Percentiles rank a stretch among this genome's conserved stretches.
These are phyloP conservation scores for Orbicella faveolata DNA, from an alignment of 64 coral and sea anemone genomes.

Conservation along the genomic window DNA sequence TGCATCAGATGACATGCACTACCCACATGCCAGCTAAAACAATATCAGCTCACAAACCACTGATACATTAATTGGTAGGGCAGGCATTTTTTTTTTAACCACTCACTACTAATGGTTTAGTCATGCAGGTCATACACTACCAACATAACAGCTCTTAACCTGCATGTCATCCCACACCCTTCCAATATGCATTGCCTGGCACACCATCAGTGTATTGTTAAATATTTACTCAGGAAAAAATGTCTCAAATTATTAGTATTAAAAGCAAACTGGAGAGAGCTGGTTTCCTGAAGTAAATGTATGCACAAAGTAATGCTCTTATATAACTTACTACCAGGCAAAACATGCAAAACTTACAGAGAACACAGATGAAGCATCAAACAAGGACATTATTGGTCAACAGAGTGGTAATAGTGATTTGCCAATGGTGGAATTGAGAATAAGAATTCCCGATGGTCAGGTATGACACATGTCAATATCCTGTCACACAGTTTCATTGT, in stretches of 20 bases:
- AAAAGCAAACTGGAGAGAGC: background rate
- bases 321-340: slow-evolving; percentile 8
- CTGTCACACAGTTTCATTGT: background rate
- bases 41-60: no score
- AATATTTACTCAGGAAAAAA: no score
- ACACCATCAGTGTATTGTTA: no score
- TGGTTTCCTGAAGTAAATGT: background rate
- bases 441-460: slow-evolving; percentile 90
- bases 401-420: background rate
- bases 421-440: slow-evolving; percentile 57
- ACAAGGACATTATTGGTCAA: slow-evolving; percentile 1
- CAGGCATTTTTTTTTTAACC: no score
- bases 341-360: slow-evolving; percentile 70
- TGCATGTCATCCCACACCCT: background rate
- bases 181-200: no score
- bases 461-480: slow-evolving; percentile 14
- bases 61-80: no score
- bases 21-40: no score
- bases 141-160: no score
- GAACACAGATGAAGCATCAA: slow-evolving; percentile 11
- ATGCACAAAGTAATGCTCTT: background rate
- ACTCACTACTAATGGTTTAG: no score
- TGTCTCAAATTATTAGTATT: background rate
- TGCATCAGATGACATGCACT: no score
- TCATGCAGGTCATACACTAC: no score